These are phyloP conservation scores for Lasioglossum lativentre DNA, from an alignment of 2,888 invertebrate species.

Conservation along the genomic window DNA sequence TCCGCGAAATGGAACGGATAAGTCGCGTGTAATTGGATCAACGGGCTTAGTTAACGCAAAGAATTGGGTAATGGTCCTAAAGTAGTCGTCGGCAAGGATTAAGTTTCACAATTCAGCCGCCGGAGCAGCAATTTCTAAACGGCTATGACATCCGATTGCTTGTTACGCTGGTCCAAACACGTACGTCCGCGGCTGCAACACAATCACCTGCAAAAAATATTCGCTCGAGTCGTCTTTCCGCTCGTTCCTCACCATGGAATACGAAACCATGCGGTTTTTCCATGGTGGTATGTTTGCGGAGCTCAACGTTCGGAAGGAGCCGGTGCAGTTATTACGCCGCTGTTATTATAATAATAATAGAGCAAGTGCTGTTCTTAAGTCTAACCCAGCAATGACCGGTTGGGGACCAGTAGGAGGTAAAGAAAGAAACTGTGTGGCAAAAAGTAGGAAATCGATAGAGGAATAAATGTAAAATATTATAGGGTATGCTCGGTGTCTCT, in stretches of 20 bases:
- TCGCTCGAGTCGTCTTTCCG: constrained; percentile 19
- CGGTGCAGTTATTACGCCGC: not conserved
- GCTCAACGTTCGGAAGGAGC: not conserved
- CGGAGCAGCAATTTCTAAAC: not conserved
- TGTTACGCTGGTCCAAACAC: not conserved
- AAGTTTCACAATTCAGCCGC: not conserved
- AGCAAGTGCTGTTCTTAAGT: not conserved
- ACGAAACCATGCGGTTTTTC: not conserved
- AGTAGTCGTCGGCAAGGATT: not conserved
- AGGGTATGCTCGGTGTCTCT: too few relatives aligned
- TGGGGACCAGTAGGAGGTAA: not conserved
- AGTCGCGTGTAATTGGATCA: not conserved
- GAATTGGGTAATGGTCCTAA: not conserved
- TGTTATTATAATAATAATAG: not conserved
- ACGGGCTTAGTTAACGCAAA: not conserved
- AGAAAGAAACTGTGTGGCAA: not conserved
- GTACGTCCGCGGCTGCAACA: not conserved
- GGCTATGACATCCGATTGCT: not conserved
- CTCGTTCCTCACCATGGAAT: constrained; percentile 15
- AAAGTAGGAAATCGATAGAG: not conserved
- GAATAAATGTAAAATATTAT: not conserved
- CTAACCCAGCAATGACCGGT: not conserved
- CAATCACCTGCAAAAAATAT: not conserved
- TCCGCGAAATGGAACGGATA: not conserved
- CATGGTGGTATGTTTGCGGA: not conserved